Evolutionary conservation across 2,888 invertebrate genomes (phyloP).

Genomic region (Falcaria lacertinaria): DNA sequence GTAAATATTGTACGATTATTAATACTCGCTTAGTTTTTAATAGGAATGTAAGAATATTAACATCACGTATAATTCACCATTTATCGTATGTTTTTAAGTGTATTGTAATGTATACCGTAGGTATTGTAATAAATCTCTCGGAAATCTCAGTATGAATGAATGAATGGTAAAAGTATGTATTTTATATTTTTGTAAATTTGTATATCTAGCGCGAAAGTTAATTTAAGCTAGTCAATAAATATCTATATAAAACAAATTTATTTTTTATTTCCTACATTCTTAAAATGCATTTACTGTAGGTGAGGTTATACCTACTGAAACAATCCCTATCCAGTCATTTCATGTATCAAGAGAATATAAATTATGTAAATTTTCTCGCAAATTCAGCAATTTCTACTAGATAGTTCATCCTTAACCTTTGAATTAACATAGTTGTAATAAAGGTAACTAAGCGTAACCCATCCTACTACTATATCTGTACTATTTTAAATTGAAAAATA

Average conservation of each 20-base stretch:
- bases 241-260: slow-evolving; percentile 4
- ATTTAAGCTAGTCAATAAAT: slow-evolving; percentile 67
- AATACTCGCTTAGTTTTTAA: neutral
- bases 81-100: too few species aligned
- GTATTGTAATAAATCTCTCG: neutral
- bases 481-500: too few species aligned
- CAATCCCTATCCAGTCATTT: too few species aligned
- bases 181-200: slow-evolving; percentile 68
- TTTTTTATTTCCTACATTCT: slow-evolving; percentile 1
- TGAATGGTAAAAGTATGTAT: slow-evolving; percentile 22
- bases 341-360: too few species aligned
- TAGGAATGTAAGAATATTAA: neutral
- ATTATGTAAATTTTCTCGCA: too few species aligned
- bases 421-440: too few species aligned
- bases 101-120: too few species aligned
- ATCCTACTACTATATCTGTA: too few species aligned
- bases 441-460: too few species aligned
- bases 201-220: slow-evolving; percentile 25
- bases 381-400: too few species aligned
- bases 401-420: too few species aligned
- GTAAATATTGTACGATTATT: neutral
- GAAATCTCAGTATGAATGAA: slow-evolving; percentile 1
- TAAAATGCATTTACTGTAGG: neutral
- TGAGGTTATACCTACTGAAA: too few species aligned
- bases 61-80: neutral